Base-by-base conservation (phyloP, 2,113 vertebrate species). In the Girardinichthys multiradiatus region DNA sequence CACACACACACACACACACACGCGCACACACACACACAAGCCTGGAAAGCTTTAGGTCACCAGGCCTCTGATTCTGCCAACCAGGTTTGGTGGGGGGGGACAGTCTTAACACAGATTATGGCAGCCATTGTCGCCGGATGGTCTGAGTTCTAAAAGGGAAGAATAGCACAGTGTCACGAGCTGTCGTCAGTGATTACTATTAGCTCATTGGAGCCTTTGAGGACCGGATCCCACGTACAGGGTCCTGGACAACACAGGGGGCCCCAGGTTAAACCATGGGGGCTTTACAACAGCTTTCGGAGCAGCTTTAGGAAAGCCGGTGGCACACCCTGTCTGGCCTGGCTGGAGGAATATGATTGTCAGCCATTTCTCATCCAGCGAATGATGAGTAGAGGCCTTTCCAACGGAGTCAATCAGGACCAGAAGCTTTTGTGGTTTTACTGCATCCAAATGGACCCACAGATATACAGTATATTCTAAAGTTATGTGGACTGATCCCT, bases 171-270 rank as follows among this genome's bases (percentile, higher is more conserved):
- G 92, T 93, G 95, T 94, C 92, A 94, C 72, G 83, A 94, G 91
- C 94, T 96, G 94, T 96, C 95, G 89, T 57, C 86, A 86, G 92
- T 92, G 87, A 93, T 97, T 96, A 96, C 93, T 91, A 72, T 91
- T 78, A 89, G 94, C 91, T 91, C 92, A 94, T 92, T 15, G 83
- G 91, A 93, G 94, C 95, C 93, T 95, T 95, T 96, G 93, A 95
- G 72, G 81, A 58, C 72, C 64, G 64, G 74, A 93, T 91, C 94
- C 91, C 87, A 74, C 65, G 75, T 77, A 86, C 73, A 69, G 83
- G 73, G 84, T 88, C 86, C 86, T 83, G 86, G 85, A 85, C 92
- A 87, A 92, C 86, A 90, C 81, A 84, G 86, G 85, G 86, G 90
- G 88, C 73, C 89, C 90, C 89, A 90, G 85, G 89, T 90, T 91